Evolutionary conservation across 2,888 invertebrate genomes (phyloP).

Genomic region (Eueremaeus valkanovi): DNA sequence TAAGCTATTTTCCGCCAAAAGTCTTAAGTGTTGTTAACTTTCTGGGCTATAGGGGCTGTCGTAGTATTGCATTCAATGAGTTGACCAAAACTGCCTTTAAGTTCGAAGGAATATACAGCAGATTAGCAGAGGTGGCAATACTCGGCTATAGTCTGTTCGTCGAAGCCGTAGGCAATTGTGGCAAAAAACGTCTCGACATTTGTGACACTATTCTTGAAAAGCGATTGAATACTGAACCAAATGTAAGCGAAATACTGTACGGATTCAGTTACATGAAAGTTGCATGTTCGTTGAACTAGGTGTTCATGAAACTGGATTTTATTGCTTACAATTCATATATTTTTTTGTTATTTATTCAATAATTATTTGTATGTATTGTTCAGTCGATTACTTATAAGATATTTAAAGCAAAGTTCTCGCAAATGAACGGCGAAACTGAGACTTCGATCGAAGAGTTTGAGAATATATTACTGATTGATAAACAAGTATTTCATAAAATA

Average conservation of each 20-base stretch:
- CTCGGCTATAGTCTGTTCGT: not conserved
- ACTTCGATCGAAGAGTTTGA: slow-evolving; percentile 17
- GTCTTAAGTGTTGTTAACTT: slow-evolving; percentile 14
- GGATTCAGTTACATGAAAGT: not conserved
- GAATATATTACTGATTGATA: not conserved
- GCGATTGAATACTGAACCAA: not conserved
- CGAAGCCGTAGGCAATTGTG: not conserved
- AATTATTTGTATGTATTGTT: not conserved
- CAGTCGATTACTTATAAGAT: not conserved
- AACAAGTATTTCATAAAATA: slow-evolving; percentile 34
- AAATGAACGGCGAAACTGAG: not conserved
- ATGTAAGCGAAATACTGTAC: not conserved
- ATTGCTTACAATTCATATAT: too few species aligned
- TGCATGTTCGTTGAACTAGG: not conserved
- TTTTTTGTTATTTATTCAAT: not conserved
- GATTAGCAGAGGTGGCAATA: not conserved
- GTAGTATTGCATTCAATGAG: not conserved
- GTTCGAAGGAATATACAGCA: not conserved
- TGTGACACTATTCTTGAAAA: not conserved
- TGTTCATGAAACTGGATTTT: too few species aligned
- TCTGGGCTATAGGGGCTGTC: slow-evolving; percentile 21
- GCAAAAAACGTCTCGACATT: not conserved
- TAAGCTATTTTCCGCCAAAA: slow-evolving; percentile 36
- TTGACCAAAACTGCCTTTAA: not conserved
- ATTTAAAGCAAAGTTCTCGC: not conserved